Conservation (phyloP, 2,113 vertebrate genomes). For the Agapornis roseicollis region DNA sequence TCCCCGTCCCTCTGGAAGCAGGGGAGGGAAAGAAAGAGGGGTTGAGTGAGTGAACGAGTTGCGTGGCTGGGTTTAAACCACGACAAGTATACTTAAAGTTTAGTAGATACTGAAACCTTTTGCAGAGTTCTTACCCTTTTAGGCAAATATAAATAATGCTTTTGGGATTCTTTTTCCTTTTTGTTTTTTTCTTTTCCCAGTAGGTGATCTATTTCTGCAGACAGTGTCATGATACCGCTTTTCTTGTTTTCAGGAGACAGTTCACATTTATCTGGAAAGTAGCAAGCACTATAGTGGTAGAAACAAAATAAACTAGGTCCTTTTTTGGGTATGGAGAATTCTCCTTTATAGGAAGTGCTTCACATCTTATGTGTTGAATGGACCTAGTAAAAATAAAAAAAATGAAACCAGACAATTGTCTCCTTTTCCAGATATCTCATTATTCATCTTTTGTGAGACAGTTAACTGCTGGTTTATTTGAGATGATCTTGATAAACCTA, state of each 20-base stretch:
- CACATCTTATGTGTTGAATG: neutral
- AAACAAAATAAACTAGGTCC: conserved; percentile 15
- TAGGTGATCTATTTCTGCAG: neutral
- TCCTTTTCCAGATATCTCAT: neutral
- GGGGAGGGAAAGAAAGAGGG: too few species aligned
- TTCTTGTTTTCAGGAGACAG: conserved; percentile 14
- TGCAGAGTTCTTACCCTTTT: neutral
- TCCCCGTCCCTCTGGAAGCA: too few species aligned
- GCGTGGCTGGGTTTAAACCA: too few species aligned
- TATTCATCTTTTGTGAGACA: neutral
- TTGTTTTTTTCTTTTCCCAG: too few species aligned
- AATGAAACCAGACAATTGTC: neutral
- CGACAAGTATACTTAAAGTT: neutral
- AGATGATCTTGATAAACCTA: neutral
- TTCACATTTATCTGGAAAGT: conserved; percentile 28
- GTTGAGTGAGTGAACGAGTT: too few species aligned
- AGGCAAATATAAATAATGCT: neutral
- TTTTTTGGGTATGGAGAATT: neutral
- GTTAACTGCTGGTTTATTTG: neutral
- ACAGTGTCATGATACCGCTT: neutral
- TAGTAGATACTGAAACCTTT: neutral
- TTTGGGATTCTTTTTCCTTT: neutral
- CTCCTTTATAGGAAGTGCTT: neutral
- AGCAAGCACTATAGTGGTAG: neutral
- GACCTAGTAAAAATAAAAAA: neutral